Conservation (phyloP, 2,797 vertebrate genomes). For the Etheostoma nigrum region DNA sequence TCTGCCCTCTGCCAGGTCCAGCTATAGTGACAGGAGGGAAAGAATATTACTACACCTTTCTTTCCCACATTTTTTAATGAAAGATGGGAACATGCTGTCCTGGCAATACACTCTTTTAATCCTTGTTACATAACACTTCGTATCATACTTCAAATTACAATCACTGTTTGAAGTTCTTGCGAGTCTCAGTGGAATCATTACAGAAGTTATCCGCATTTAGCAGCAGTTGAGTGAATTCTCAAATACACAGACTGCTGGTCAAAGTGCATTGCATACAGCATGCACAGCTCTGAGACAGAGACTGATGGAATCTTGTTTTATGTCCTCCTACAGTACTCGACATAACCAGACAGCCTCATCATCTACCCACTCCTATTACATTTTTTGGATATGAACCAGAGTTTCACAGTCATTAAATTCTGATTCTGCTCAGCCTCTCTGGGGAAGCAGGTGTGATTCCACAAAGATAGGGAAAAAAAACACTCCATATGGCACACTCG, state of each 20-base stretch:
- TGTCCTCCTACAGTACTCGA: constrained; percentile 45
- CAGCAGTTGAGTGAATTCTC: constrained; percentile 25
- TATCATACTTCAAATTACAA: constrained; percentile 48
- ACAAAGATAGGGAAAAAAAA: constrained; percentile 62
- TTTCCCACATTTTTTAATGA: constrained; percentile 31
- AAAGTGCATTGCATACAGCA: constrained; percentile 18
- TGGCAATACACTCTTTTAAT: constrained; percentile 45
- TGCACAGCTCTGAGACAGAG: constrained; percentile 25
- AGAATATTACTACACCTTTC: constrained; percentile 58
- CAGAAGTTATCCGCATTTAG: constrained; percentile 32
- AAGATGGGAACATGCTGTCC: constrained; percentile 48
- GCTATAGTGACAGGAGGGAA: constrained; percentile 56
- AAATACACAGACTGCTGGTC: constrained; percentile 13
- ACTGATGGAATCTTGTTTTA: constrained; percentile 24
- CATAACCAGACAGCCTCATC: constrained; percentile 46
- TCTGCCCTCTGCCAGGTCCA: constrained; percentile 76
- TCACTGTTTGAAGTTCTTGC: constrained; percentile 36
- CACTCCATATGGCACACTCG: constrained; percentile 67
- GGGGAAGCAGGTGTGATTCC: constrained; percentile 69
- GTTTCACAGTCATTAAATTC: constrained; percentile 64
- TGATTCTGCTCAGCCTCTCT: constrained; percentile 51
- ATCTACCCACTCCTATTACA: constrained; percentile 50
- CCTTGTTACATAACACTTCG: constrained; percentile 60
- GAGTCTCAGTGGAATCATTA: constrained; percentile 16
- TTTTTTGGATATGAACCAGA: constrained; percentile 61